Percentiles rank a stretch among this genome's conserved stretches.
phyloP scores from a whole-genome alignment of 2,888 invertebrate species.

The Drosophila peninsularis region DNA sequence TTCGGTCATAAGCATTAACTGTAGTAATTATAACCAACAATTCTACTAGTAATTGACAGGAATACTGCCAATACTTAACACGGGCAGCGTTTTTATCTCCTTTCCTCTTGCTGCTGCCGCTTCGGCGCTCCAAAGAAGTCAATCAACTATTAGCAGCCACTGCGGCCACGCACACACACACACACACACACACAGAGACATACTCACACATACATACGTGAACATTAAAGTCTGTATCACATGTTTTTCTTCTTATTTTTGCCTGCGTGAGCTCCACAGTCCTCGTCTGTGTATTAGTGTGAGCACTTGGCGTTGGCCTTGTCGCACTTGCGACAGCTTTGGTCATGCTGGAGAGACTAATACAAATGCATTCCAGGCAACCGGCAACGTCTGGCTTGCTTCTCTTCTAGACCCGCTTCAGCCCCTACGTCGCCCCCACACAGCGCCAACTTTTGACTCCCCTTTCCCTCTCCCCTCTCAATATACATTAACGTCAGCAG shows the following conservation, averaged over 20 bases:
- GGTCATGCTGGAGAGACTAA: constrained; percentile 64
- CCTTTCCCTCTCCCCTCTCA: constrained; percentile 1
- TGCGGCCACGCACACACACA: constrained; percentile 30
- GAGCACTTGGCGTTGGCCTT: constrained; percentile 77
- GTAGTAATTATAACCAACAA: constrained; percentile 47
- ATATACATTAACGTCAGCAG: constrained; percentile 60
- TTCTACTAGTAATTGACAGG: constrained; percentile 37
- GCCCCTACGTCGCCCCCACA: constrained; percentile 36
- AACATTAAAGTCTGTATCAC: constrained; percentile 76
- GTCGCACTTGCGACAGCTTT: constrained; percentile 71
- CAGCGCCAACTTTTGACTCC: constrained; percentile 28
- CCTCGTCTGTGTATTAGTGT: constrained; percentile 43
- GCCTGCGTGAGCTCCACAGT: constrained; percentile 57
- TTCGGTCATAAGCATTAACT: constrained; percentile 28
- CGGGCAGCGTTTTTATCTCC: constrained; percentile 23
- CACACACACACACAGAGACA: constrained; percentile 14
- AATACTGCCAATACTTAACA: constrained; percentile 49
- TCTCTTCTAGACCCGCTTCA: constrained; percentile 17
- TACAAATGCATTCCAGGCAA: constrained; percentile 59
- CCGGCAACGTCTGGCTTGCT: constrained; percentile 62
- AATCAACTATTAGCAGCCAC: constrained; percentile 77
- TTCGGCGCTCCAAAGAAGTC: constrained; percentile 63
- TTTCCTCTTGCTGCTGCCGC: constrained; percentile 21
- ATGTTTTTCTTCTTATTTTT: constrained; percentile 81
- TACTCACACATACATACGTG: constrained; percentile 17